These are phyloP conservation scores for Ptychodera flava DNA, from an alignment of 35 echinoderm and acorn worm genomes.

Conservation along the genomic window DNA sequence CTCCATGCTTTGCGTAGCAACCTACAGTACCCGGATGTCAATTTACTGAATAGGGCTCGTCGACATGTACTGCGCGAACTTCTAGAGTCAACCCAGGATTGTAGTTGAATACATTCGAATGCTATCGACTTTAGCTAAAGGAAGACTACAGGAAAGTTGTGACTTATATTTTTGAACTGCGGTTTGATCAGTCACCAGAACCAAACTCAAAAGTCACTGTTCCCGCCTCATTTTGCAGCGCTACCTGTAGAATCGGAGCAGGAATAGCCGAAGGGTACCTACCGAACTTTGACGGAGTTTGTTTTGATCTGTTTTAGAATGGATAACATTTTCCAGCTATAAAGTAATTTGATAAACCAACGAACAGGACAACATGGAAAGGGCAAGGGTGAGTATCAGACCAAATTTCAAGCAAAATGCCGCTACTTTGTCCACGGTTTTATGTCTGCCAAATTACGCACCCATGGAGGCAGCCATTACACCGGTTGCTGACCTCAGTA, in stretches of 20 bases:
- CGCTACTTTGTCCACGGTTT: too few relatives aligned
- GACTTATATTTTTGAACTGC: neutral
- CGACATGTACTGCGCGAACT: too few relatives aligned
- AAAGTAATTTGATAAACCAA: too few relatives aligned
- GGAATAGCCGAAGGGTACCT: neutral
- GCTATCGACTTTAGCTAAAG: neutral
- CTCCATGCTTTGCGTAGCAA: neutral
- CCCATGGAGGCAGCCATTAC: too few relatives aligned
- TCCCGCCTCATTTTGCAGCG: neutral
- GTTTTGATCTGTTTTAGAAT: too few relatives aligned
- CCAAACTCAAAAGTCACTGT: too few relatives aligned
- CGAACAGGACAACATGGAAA: too few relatives aligned
- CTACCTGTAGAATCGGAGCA: neutral
- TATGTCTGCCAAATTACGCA: too few relatives aligned
- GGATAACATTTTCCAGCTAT: too few relatives aligned
- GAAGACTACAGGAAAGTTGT: neutral
- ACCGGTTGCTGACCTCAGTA: too few relatives aligned
- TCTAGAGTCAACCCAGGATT: neutral
- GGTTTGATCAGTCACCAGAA: neutral
- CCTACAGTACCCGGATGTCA: neutral
- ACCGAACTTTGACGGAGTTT: neutral
- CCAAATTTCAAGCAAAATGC: too few relatives aligned
- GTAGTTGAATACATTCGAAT: neutral
- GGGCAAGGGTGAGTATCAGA: too few relatives aligned
- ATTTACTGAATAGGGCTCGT: neutral